Evolutionary conservation across 1,140 invertebrate genomes (phyloP).

Genomic region (Zaprionus ornatus): DNA sequence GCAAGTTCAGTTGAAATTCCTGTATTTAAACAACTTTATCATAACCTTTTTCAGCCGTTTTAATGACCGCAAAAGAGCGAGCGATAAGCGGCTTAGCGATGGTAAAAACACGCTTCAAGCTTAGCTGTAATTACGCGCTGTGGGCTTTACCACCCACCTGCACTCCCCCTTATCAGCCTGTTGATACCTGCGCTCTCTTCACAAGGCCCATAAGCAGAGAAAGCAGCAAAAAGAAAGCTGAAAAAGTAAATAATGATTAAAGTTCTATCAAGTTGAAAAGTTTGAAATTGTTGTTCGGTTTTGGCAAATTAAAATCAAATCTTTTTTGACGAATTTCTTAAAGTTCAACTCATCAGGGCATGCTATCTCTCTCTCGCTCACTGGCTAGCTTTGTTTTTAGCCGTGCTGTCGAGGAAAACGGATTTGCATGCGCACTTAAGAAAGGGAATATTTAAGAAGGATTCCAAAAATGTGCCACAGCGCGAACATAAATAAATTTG

Average conservation of each 20-base stretch:
- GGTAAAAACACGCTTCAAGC: neutral
- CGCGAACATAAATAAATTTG: conserved; percentile 81
- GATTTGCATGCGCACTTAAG: conserved; percentile 76
- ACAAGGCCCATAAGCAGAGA: conserved; percentile 7
- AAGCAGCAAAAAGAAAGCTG: neutral
- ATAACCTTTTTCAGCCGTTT: conserved; percentile 11
- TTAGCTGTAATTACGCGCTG: conserved; percentile 15
- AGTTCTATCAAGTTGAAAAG: conserved; percentile 14
- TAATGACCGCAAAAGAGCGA: conserved; percentile 24
- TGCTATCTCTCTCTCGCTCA: neutral
- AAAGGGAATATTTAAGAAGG: conserved; percentile 73
- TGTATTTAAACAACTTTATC: neutral
- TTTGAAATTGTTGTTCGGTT: conserved; percentile 19
- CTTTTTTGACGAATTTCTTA: conserved; percentile 15
- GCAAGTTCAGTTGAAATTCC: neutral
- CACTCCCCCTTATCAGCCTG: neutral
- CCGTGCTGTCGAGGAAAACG: conserved; percentile 44
- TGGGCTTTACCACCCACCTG: neutral
- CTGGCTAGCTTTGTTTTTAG: conserved; percentile 1
- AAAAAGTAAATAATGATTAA: conserved; percentile 5
- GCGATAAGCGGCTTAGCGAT: conserved; percentile 25
- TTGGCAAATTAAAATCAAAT: conserved; percentile 15
- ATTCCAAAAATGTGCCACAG: conserved; percentile 61
- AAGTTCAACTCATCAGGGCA: conserved; percentile 21
- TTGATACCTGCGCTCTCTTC: neutral